A percentile compares a stretch with the other conserved stretches of the same genome.
Conservation (phyloP, 2,113 vertebrate genomes). For the Tetrao urogallus region DNA sequence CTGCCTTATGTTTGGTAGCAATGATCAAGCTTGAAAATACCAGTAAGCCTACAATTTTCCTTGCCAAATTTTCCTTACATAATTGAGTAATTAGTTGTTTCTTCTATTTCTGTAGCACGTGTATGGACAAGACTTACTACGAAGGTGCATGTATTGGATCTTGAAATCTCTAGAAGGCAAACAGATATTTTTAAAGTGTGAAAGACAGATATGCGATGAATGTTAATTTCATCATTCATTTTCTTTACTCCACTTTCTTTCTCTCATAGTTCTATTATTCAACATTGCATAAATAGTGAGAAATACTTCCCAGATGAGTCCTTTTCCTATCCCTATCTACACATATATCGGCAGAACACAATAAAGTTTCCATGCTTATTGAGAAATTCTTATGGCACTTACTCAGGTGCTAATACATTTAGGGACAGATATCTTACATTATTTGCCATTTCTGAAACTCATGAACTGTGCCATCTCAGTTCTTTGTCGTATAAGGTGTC, state of each 20-base stretch:
- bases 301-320: rapidly evolving
- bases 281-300: neutral
- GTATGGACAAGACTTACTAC: neutral
- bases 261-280: neutral
- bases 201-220: neutral
- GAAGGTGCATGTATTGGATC: too few relatives aligned
- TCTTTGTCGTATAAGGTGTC: neutral
- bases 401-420: neutral
- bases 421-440: neutral
- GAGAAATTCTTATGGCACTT: neutral
- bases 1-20: neutral
- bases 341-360: neutral
- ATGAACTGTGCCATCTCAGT: neutral
- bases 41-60: neutral
- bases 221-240: neutral
- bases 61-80: too few relatives aligned
- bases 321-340: neutral
- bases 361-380: neutral
- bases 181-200: neutral
- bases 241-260: neutral
- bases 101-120: neutral
- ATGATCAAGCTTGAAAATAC: neutral
- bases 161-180: neutral
- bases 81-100: neutral
- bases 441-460: neutral